These are phyloP conservation scores for Zaprionus ghesquierei DNA, from an alignment of 1,140 invertebrate genomes.

Conservation along the genomic window DNA sequence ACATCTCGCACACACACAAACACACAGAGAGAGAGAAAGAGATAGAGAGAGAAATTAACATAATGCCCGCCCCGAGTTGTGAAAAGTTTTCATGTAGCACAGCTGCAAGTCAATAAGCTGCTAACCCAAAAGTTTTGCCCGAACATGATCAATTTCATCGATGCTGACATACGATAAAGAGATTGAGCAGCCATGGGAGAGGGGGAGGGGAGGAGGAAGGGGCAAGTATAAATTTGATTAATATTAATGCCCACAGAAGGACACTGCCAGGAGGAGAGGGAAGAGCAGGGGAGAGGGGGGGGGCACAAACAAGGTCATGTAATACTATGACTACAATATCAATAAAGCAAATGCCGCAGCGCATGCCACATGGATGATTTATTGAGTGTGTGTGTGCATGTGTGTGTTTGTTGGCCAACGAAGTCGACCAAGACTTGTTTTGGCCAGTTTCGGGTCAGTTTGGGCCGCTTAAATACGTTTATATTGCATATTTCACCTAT, in stretches of 20 bases:
- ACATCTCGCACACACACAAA: conserved; percentile 16
- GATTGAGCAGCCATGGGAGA: background rate
- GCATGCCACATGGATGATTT: conserved; percentile 58
- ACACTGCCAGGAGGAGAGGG: background rate
- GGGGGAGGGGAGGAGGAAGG: background rate
- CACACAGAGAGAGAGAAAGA: conserved; percentile 6
- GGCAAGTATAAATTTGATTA: conserved; percentile 62
- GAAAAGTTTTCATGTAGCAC: conserved; percentile 51
- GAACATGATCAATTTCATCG: conserved; percentile 59
- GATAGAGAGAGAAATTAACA: conserved; percentile 58
- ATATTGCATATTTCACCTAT: conserved; percentile 65
- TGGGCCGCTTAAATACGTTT: conserved; percentile 44
- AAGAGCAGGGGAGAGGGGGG: background rate
- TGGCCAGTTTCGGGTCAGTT: background rate
- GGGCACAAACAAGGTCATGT: conserved; percentile 54
- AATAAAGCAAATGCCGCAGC: conserved; percentile 65
- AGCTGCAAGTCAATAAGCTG: conserved; percentile 73
- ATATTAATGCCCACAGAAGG: conserved; percentile 51
- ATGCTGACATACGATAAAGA: conserved; percentile 21
- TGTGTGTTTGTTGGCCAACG: conserved; percentile 41
- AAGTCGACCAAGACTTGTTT: background rate
- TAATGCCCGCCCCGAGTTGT: conserved; percentile 66
- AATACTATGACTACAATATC: conserved; percentile 63
- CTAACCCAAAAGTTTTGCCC: conserved; percentile 47
- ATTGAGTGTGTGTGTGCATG: conserved; percentile 39